Evolutionary conservation across 2,888 invertebrate species (phyloP), one percentile per base, ranked within the genome.

Genomic region (Amorpha juglandis): DNA sequence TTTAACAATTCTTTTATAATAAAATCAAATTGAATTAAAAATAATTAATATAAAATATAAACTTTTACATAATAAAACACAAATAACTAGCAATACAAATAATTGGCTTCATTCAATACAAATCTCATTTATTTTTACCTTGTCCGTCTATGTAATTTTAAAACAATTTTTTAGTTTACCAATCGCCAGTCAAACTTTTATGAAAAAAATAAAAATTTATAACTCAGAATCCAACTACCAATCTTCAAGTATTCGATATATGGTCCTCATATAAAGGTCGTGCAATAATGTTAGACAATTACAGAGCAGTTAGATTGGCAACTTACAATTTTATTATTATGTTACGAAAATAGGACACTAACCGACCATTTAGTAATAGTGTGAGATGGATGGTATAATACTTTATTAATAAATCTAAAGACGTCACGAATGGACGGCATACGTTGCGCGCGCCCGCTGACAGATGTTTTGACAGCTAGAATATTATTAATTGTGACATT

Each of bases 401-500:
- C 42, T 58, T 42, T 67, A 67, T 58, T 64, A 67, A 64, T 83
- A 84, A 82, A 81, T 86, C 87, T 84, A 85, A 90, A 90, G 86
- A 83, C 82, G 79, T 79, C 80, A 80, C 77, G 83, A 87, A 86
- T 82, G 81, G 84, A 84, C 82, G 82, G 79, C 82, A 80, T 77
- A 79, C 79, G 76, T 70, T 71, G 71, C 76, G 78, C 76, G 76
- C 68, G 73, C 67, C 21, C 82, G 86, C 78, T 83, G 91, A 92
- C 92, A 92, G 91, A 90, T 92, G 91, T 91, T 90, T 89, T 92
- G 92, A 92, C 92, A 90, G 91, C 85, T 82, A 80, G 78, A 79
- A 88, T 88, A 92, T 92, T 91, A 91, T 92, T 92, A 91, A 93
- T 92, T 89, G 90, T 92, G 90, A 92, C 91, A 89, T 92, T 83